Percentiles rank a stretch among this genome's conserved stretches.
Conservation (phyloP, 2,888 invertebrate genomes). For the Incurvaria masculella region DNA sequence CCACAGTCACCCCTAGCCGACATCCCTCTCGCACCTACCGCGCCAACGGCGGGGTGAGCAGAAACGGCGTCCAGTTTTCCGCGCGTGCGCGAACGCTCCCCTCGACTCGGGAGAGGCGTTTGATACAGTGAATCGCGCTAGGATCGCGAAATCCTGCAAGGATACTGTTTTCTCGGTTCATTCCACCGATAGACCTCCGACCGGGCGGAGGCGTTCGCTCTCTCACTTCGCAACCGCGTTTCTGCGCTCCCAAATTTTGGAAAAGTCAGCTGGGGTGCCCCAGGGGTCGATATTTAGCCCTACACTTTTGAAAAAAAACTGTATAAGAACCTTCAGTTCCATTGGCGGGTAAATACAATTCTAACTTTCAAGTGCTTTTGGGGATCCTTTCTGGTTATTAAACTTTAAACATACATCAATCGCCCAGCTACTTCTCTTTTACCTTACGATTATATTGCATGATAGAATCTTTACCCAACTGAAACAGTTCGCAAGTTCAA, state of each 20-base stretch:
- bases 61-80: background rate
- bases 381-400: constrained; percentile 1
- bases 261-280: constrained; percentile 21
- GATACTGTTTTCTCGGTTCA: constrained; percentile 41
- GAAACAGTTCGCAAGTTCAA: no score
- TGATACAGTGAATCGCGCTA: constrained; percentile 27
- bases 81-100: background rate
- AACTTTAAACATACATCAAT: constrained; percentile 13
- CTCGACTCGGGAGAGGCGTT: constrained; percentile 31
- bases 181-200: constrained; percentile 50
- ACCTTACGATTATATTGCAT: no score
- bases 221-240: constrained; percentile 36
- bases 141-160: constrained; percentile 39
- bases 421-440: no score
- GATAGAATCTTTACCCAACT: no score
- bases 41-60: background rate
- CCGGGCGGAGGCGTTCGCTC: constrained; percentile 49
- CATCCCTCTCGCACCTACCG: background rate
- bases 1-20: background rate
- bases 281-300: constrained; percentile 21
- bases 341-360: constrained; percentile 14
- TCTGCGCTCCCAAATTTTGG: constrained; percentile 21
- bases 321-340: constrained; percentile 13
- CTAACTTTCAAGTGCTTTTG: constrained; percentile 15
- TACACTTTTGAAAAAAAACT: constrained; percentile 6